These are phyloP conservation scores for Ptilodon capucinus DNA, from an alignment of 2,888 invertebrate species.

Conservation along the genomic window DNA sequence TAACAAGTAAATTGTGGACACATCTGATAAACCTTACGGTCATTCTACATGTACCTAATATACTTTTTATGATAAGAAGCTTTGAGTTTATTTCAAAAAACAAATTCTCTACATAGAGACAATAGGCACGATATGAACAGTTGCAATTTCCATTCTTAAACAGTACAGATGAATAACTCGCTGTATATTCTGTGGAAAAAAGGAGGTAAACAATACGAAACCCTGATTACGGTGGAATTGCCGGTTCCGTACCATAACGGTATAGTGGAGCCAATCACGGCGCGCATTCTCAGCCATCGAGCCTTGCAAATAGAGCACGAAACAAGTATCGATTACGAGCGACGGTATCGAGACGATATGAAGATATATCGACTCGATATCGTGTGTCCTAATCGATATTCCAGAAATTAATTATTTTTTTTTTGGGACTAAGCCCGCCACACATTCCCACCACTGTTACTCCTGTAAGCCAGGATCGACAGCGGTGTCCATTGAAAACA, in stretches of 20 bases:
- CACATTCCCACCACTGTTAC: too few species aligned
- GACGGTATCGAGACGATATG: constrained; percentile 23
- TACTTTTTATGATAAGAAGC: too few species aligned
- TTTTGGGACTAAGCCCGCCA: too few species aligned
- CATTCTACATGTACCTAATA: too few species aligned
- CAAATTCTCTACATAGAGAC: background rate
- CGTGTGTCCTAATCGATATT: too few species aligned
- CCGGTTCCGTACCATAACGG: constrained; percentile 39
- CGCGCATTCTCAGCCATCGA: constrained; percentile 44
- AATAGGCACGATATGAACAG: background rate
- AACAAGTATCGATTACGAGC: constrained; percentile 6
- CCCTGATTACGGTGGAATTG: constrained; percentile 54
- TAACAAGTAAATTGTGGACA: too few species aligned
- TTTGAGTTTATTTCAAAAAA: too few species aligned
- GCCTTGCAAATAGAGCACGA: constrained; percentile 45
- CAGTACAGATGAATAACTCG: constrained; percentile 13
- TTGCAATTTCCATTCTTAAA: constrained; percentile 12
- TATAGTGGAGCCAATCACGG: constrained; percentile 52
- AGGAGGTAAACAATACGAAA: constrained; percentile 44
- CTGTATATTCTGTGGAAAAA: constrained; percentile 31
- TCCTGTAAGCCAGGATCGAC: too few species aligned
- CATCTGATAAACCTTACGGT: too few species aligned
- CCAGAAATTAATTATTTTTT: too few species aligned
- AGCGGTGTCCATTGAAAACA: too few species aligned
- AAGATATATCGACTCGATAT: background rate